Evolutionary conservation across 2,797 vertebrate species (phyloP).

Genomic region (Thripadectes ignobilis): DNA sequence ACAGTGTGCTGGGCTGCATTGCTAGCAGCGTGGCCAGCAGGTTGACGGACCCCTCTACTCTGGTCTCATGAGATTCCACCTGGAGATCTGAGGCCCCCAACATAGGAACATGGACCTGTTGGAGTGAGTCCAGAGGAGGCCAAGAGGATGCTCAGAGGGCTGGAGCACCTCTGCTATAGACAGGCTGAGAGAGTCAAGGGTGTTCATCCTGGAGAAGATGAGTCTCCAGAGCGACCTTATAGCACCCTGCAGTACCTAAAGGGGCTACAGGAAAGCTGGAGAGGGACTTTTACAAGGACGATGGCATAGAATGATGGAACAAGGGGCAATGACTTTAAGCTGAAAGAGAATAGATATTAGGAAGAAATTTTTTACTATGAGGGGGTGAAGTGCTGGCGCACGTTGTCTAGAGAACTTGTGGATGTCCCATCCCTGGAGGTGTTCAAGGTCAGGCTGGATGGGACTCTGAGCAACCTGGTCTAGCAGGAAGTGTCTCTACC

Average conservation of each 20-base stretch:
- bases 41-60: not conserved
- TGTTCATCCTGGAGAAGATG: not conserved
- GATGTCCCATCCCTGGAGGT: not conserved
- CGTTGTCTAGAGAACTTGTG: not conserved
- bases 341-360: not conserved
- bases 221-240: not conserved
- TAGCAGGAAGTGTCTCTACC: not conserved
- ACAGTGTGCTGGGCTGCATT: not conserved
- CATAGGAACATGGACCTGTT: fast-evolving
- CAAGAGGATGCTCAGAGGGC: not conserved
- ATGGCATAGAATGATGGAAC: not conserved
- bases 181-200: not conserved
- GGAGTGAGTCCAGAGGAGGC: not conserved
- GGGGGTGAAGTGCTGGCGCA: fast-evolving
- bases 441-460: fast-evolving
- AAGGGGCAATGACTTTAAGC: not conserved
- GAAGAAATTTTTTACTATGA: not conserved
- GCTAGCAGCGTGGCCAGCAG: fast-evolving
- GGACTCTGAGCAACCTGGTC: not conserved
- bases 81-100: not conserved
- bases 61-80: not conserved
- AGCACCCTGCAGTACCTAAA: not conserved
- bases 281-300: not conserved
- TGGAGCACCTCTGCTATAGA: not conserved
- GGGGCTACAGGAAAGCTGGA: not conserved